Evolutionary conservation across 2,113 vertebrate genomes (phyloP).

Genomic region (Prochilodus magdalenae): DNA sequence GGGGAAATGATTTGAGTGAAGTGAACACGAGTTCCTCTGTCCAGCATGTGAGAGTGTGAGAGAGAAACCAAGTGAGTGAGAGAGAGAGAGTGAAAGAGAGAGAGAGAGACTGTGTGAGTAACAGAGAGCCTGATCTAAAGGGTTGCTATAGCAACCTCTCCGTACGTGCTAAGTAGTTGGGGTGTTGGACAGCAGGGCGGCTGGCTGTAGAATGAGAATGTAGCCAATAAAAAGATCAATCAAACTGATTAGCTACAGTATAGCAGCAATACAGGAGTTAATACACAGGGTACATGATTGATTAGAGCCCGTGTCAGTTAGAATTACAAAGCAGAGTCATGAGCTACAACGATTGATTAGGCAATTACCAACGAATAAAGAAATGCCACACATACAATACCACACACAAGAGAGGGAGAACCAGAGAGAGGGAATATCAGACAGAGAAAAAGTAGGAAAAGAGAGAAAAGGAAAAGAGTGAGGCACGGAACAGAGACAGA

Average conservation of each 20-base stretch:
- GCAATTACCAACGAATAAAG: slow-evolving; percentile 53
- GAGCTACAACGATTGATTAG: slow-evolving; percentile 50
- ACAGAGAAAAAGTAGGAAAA: not conserved
- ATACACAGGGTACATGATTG: slow-evolving; percentile 49
- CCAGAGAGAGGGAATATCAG: not conserved
- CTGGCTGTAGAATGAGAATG: slow-evolving; percentile 46
- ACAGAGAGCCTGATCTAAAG: slow-evolving; percentile 22
- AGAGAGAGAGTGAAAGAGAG: not conserved
- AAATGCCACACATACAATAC: slow-evolving; percentile 34
- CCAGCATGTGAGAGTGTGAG: not conserved
- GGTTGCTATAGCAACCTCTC: slow-evolving; percentile 51
- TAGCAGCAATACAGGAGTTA: slow-evolving; percentile 51
- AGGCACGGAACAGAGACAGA: not conserved
- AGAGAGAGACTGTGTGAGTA: not conserved
- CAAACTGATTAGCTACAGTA: slow-evolving; percentile 53
- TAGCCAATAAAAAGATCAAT: slow-evolving; percentile 57
- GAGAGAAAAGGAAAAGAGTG: not conserved
- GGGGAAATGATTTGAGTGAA: slow-evolving; percentile 39
- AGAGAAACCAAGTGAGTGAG: not conserved
- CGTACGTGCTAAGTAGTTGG: slow-evolving; percentile 37
- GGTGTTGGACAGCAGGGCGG: slow-evolving; percentile 31
- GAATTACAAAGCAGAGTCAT: slow-evolving; percentile 55
- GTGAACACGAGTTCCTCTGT: slow-evolving; percentile 1
- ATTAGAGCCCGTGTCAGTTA: slow-evolving; percentile 49
- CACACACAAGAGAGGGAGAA: not conserved